Conservation (phyloP, 2,113 vertebrate species). For the Salvelinus alpinus region DNA sequence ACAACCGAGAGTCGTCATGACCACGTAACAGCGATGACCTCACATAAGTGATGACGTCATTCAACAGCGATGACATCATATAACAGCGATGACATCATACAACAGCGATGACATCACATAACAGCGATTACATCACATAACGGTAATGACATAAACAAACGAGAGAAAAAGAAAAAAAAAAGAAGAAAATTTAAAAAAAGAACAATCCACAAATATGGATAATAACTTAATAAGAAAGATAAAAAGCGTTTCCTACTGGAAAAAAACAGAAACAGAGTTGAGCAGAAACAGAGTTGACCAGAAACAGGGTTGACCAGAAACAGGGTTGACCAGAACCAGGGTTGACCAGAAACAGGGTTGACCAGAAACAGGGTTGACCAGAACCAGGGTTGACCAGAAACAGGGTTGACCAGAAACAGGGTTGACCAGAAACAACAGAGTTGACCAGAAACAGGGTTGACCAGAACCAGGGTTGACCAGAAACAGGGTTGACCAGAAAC, state of each 20-base stretch:
- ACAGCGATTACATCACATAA: too few species aligned
- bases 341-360: too few species aligned
- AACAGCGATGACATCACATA: constrained; percentile 11
- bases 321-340: background rate
- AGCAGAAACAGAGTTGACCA: constrained; percentile 55
- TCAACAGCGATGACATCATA: too few species aligned
- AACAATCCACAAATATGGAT: constrained; percentile 96
- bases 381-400: too few species aligned
- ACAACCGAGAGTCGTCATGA: constrained; percentile 29
- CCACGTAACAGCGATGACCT: constrained; percentile 23
- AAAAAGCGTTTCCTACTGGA: constrained; percentile 92
- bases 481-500: too few species aligned
- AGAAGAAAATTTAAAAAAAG: background rate
- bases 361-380: too few species aligned
- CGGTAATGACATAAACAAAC: constrained; percentile 38
- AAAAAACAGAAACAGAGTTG: constrained; percentile 55
- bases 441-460: too few species aligned
- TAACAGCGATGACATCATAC: background rate
- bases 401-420: too few species aligned
- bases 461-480: too few species aligned
- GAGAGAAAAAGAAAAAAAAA: constrained; percentile 9
- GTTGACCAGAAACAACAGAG: too few species aligned
- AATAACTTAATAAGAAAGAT: constrained; percentile 81
- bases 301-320: constrained; percentile 69
- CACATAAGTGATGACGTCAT: constrained; percentile 13